Evolutionary conservation across 2,797 vertebrate species (phyloP).

Genomic region (Xenops minutus): DNA sequence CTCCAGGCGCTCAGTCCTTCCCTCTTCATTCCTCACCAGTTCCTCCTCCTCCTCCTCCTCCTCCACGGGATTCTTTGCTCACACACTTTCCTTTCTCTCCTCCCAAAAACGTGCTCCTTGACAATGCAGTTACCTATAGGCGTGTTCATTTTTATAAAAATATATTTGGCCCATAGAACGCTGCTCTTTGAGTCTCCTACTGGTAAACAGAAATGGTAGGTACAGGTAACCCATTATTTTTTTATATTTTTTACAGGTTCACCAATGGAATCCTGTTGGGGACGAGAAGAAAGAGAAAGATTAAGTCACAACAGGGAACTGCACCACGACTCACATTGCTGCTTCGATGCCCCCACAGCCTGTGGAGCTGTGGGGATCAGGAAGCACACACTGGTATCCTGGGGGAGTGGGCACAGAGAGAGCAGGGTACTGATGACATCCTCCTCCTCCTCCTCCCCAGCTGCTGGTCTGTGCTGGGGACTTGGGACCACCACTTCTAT

Average conservation of each 20-base stretch:
- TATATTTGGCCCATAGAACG: conserved; percentile 93
- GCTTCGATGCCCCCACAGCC: background rate
- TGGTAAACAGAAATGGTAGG: conserved; percentile 84
- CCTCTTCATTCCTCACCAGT: background rate
- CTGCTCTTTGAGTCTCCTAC: conserved; percentile 83
- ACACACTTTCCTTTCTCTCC: conserved; percentile 19
- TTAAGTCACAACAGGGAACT: background rate
- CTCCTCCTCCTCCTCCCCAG: background rate
- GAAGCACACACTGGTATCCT: fast-evolving
- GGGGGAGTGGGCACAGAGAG: background rate
- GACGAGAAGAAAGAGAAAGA: conserved; percentile 64
- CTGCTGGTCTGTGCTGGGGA: background rate
- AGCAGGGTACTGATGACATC: background rate
- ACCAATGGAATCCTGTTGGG: conserved; percentile 88
- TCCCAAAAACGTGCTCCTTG: conserved; percentile 56
- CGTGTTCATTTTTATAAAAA: conserved; percentile 93
- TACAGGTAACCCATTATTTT: conserved; percentile 76
- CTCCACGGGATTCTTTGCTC: background rate
- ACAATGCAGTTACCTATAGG: conserved; percentile 76
- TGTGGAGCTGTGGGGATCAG: fast-evolving
- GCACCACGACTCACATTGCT: fast-evolving
- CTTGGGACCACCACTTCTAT: background rate
- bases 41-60: conserved; percentile 27
- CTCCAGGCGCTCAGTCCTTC: conserved; percentile 54
- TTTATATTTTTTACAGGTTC: conserved; percentile 84